These are phyloP conservation scores for Petaurus breviceps DNA, from an alignment of 2,113 vertebrate genomes.

Conservation along the genomic window DNA sequence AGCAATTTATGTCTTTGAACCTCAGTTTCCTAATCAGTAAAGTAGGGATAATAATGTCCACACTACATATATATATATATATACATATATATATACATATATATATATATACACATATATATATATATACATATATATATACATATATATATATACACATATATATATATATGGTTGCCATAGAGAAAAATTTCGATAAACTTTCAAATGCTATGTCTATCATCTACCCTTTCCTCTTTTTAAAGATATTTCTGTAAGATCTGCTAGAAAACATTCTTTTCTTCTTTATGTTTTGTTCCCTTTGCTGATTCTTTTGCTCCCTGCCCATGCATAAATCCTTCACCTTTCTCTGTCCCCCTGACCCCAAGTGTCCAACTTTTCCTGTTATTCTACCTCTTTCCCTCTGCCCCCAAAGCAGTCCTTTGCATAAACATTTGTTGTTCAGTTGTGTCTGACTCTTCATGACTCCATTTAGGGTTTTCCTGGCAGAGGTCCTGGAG, in stretches of 20 bases:
- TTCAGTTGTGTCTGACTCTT: background rate
- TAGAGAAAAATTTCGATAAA: background rate
- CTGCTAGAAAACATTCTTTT: constrained; percentile 22
- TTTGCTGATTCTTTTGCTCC: constrained; percentile 53
- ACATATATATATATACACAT: too few relatives aligned
- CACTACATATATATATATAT: background rate
- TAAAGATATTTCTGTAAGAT: background rate
- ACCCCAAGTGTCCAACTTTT: constrained; percentile 56
- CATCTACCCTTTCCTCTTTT: background rate
- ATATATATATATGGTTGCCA: too few relatives aligned
- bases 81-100: too few relatives aligned
- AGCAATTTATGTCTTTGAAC: background rate
- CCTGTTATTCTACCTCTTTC: background rate
- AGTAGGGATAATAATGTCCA: background rate
- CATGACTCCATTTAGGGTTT: background rate
- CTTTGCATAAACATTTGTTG: constrained; percentile 38
- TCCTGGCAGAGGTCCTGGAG: background rate
- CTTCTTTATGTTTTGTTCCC: background rate
- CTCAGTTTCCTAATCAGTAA: background rate
- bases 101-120: too few relatives aligned
- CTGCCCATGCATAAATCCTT: constrained; percentile 57
- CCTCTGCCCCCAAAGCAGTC: too few relatives aligned
- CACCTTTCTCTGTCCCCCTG: constrained; percentile 63
- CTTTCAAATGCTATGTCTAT: background rate
- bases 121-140: too few relatives aligned